Evolutionary conservation across 1,140 invertebrate species (phyloP), one percentile per base, ranked within the genome.

Genomic region (Idris sp.): DNA sequence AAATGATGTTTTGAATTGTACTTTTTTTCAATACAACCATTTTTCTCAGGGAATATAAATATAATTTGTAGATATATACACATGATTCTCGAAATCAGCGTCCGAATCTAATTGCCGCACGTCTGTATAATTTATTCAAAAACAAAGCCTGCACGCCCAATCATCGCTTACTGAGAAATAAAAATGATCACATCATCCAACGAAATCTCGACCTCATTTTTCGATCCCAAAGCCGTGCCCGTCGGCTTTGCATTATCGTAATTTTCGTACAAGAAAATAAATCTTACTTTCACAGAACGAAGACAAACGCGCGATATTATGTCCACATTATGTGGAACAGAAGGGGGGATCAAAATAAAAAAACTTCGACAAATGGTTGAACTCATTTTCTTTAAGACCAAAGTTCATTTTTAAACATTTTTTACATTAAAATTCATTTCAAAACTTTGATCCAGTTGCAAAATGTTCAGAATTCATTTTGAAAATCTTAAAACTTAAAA

Each of bases 151-250:
- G 33, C 35, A 13, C 40, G 31, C 15, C 53, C 48, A 44, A 44
- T 64, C 46, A 53, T 53, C 35, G 44, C 40, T 33, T 15, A 40
- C 58, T 54, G 46, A 65, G 61, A 65, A 36, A 40, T 67, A 67
- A 67, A 56, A 56, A 67, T 67, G 62, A 18, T 51, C 25, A 18
- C 43, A 30, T 67, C 41, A 48, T 67, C 41, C 49, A 26, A 48
- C 49, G 48, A 67, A 67, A 67, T 65, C 62, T 26, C 51, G 62
- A 48, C 62, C 51, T 67, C 49, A n/a, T 22, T 65, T 65, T 62
- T 38, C 19, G 43, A 28, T 44, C 59, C 38, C 11, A 14, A 49
- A 49, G 41, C 41, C 43, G 48, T 8, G 15, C 19, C 8, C 48
- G 41, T 28, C 40, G 22, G 31, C 15, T 58, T 67, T 49, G 51